phyloP scores from a whole-genome alignment of 2,888 invertebrate species.

The Caenorhabditis sp. region DNA sequence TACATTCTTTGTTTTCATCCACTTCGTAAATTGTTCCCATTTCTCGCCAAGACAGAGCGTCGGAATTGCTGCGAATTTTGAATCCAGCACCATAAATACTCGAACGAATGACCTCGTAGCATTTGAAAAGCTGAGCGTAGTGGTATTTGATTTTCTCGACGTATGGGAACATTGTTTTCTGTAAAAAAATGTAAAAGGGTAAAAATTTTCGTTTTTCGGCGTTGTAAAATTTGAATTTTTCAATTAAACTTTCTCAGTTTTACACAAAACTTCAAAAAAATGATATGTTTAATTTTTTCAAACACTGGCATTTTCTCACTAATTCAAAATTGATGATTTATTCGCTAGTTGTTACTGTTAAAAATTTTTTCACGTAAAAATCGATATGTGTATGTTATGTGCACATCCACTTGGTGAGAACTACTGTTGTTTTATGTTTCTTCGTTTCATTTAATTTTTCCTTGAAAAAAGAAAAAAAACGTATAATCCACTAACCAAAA shows the following conservation, averaged over 20 bases:
- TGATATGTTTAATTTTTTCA: background rate
- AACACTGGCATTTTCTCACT: background rate
- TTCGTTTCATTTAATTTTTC: too few relatives aligned
- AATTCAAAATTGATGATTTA: too few relatives aligned
- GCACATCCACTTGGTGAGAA: conserved; percentile 20
- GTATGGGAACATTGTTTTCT: conserved; percentile 23
- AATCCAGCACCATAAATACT: conserved; percentile 36
- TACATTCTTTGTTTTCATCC: conserved; percentile 10
- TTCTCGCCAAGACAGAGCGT: conserved; percentile 23
- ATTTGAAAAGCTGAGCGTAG: conserved; percentile 23
- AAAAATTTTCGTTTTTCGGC: background rate
- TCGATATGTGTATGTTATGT: background rate
- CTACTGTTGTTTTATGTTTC: too few relatives aligned
- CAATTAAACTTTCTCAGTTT: background rate
- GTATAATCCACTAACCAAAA: conserved; percentile 39
- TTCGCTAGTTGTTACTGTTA: too few relatives aligned
- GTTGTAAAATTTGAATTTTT: background rate
- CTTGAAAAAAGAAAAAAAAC: too few relatives aligned
- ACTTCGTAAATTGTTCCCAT: conserved; percentile 40
- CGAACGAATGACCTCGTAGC: conserved; percentile 16
- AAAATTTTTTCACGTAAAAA: background rate
- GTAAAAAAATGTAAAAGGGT: too few relatives aligned
- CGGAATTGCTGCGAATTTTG: conserved; percentile 5
- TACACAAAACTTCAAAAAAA: background rate
- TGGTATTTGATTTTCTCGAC: conserved; percentile 12